These are phyloP conservation scores for Lipophrys pholis DNA, from an alignment of 2,113 vertebrate genomes.

Conservation along the genomic window DNA sequence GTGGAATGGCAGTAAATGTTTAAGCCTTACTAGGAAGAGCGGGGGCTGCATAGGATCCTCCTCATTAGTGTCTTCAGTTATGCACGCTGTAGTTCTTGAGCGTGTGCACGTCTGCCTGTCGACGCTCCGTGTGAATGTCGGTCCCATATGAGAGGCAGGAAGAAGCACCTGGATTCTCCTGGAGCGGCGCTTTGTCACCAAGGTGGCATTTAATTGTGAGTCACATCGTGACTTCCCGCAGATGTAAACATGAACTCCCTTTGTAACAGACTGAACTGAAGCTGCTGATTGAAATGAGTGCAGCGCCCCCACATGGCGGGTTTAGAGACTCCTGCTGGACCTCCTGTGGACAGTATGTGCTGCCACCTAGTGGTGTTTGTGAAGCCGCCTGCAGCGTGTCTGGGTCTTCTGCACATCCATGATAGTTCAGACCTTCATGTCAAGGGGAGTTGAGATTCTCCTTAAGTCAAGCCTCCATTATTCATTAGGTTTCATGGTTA, in stretches of 20 bases:
- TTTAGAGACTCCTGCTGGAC: background rate
- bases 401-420: background rate
- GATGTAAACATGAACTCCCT: conserved; percentile 30
- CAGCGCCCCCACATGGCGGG: conserved; percentile 62
- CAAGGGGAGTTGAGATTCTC: too few species aligned
- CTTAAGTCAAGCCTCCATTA: too few species aligned
- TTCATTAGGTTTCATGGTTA: too few species aligned
- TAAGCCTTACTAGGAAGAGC: conserved; percentile 47
- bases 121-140: background rate
- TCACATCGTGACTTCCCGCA: conserved; percentile 8
- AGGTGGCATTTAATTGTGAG: conserved; percentile 14
- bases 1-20: conserved; percentile 58
- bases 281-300: conserved; percentile 22
- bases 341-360: conserved; percentile 28
- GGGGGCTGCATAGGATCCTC: background rate
- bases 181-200: background rate
- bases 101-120: background rate
- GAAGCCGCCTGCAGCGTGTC: background rate
- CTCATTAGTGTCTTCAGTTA: conserved; percentile 6
- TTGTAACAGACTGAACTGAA: background rate
- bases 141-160: background rate
- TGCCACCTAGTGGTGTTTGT: conserved; percentile 74
- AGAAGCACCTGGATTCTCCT: background rate
- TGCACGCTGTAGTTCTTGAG: background rate
- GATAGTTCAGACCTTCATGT: too few species aligned